A percentile compares a stretch with the other conserved stretches of the same genome.
These are phyloP conservation scores for Erynnis tages DNA, from an alignment of 2,888 invertebrate species.

Conservation along the genomic window DNA sequence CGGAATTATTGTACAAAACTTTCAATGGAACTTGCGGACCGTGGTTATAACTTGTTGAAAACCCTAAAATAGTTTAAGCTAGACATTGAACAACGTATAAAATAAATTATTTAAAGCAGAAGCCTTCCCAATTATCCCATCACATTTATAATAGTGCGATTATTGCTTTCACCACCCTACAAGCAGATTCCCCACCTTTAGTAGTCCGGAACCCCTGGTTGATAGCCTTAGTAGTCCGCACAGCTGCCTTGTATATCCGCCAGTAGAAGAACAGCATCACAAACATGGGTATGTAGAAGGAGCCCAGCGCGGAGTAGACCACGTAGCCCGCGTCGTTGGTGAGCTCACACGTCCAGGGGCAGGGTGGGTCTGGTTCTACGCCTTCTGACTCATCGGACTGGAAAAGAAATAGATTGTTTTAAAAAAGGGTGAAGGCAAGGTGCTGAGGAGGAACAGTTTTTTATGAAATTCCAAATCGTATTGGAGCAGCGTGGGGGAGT, in stretches of 20 bases:
- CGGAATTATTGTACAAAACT: no score
- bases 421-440: not conserved
- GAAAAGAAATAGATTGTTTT: not conserved
- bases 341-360: constrained; percentile 93
- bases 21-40: no score
- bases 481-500: no score
- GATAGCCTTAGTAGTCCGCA: constrained; percentile 94
- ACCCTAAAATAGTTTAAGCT: no score
- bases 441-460: no score
- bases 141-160: no score
- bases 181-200: constrained; percentile 78
- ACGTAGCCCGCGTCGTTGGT: constrained; percentile 98
- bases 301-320: constrained; percentile 98
- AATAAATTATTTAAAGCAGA: no score
- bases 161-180: no score
- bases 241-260: constrained; percentile 97
- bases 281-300: constrained; percentile 98
- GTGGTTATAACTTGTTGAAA: no score
- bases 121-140: no score
- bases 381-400: constrained; percentile 62
- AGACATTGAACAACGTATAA: no score
- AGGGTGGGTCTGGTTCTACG: constrained; percentile 78
- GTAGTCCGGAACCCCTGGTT: constrained; percentile 95
- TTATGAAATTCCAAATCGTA: not conserved
- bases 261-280: constrained; percentile 99